These are phyloP conservation scores for Danio aesculapii DNA, from an alignment of 2,797 vertebrate species.

Conservation along the genomic window DNA sequence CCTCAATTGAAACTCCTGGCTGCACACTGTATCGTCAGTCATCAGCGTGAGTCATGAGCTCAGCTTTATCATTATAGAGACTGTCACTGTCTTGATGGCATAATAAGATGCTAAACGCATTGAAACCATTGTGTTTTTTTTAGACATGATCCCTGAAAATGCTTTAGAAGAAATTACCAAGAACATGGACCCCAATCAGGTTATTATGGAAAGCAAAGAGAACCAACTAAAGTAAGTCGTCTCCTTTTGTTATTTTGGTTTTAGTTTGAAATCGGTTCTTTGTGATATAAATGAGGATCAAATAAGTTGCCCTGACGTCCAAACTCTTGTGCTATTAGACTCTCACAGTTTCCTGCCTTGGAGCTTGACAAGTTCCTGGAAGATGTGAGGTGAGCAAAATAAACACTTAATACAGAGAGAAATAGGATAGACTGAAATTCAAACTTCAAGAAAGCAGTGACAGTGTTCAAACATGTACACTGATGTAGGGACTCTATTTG, in stretches of 20 bases:
- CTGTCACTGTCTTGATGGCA: neutral
- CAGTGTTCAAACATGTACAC: neutral
- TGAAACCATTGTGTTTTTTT: slow-evolving; percentile 27
- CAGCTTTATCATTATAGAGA: neutral
- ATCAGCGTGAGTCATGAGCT: slow-evolving; percentile 88
- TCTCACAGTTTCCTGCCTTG: slow-evolving; percentile 95
- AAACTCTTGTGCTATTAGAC: slow-evolving; percentile 74
- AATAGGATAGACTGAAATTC: neutral
- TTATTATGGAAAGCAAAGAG: slow-evolving; percentile 91
- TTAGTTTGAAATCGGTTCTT: neutral
- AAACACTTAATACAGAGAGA: neutral
- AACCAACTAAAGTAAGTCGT: slow-evolving; percentile 92
- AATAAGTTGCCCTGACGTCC: neutral
- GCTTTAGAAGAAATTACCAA: slow-evolving; percentile 98
- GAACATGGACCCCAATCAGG: slow-evolving; percentile 94
- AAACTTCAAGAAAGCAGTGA: neutral
- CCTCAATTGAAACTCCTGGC: slow-evolving; percentile 95
- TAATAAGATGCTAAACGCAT: neutral
- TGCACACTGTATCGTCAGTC: slow-evolving; percentile 95
- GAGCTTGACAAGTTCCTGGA: slow-evolving; percentile 98
- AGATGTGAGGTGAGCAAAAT: slow-evolving; percentile 89
- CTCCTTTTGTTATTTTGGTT: neutral
- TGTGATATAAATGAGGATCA: neutral
- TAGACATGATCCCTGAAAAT: slow-evolving; percentile 98
- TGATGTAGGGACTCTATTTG: neutral